Base-by-base conservation (phyloP, 2,888 invertebrate genomes). In the Melanostoma scalare region DNA sequence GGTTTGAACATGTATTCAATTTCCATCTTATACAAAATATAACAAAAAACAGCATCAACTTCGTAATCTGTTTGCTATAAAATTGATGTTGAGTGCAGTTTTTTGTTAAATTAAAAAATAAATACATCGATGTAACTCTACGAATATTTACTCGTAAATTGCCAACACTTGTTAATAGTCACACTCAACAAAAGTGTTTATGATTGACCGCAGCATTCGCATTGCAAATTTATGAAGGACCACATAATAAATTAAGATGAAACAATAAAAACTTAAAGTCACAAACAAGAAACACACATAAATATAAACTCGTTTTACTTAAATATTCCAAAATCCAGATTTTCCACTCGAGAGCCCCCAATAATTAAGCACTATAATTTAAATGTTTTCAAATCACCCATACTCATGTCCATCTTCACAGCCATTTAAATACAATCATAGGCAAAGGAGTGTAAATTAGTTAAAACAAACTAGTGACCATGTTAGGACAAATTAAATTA, bases 391-490 rank as follows among this genome's bases (percentile, higher is more conserved):
- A n/a, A 48, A 63, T 30, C 38, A 50, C 50, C 50, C 63, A 38
- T 63, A 48, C 50, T 63, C 50, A 36, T 48, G 38, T 38, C 50
- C 63, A 38, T 63, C 63, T 63, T 63, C 50, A 31, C 6, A 50
- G 6, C 36, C 9, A 44, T 36, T 61, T 35, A 61, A 61, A 36
- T 61, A 8, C 9, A 46, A 61, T 42, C 36, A 48, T 30, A 9
- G 48, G 36, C 8, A 61, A 6, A 9, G 6, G 31, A 35, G 38
- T 63, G 50, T 63, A 31, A 63, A 63, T 63, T 50, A n/a, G 63
- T 63, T 50, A 38, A 63, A 63, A 50, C n/a, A 50, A 63, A 48
- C 30, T 50, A 63, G 63, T 63, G 50, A 63, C 48, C 50, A 50
- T 38, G 38, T 50, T 63, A 38, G 38, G 38, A 63, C 50, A 48